Evolutionary conservation across 2,797 vertebrate species (phyloP).

Genomic region (Gephyroberyx darwinii): DNA sequence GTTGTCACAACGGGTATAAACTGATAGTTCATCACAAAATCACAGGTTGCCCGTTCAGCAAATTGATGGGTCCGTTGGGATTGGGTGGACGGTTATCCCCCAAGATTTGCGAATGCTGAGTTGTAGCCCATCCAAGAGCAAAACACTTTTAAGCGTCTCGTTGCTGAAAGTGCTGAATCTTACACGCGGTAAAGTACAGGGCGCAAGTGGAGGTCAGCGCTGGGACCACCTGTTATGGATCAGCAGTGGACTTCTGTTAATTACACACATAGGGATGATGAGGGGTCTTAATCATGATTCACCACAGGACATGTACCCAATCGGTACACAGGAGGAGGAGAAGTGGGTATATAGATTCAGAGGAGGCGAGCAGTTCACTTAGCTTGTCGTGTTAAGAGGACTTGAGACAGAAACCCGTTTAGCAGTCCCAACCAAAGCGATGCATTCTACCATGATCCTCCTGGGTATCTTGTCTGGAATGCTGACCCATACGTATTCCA

Average conservation of each 20-base stretch:
- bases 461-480: constrained; percentile 63
- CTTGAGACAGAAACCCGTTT: constrained; percentile 23
- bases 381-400: constrained; percentile 31
- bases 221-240: constrained; percentile 67
- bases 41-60: constrained; percentile 63
- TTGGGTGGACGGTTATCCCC: constrained; percentile 55
- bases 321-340: constrained; percentile 57
- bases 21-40: constrained; percentile 71
- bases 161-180: constrained; percentile 77
- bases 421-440: constrained; percentile 50
- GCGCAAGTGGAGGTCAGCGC: constrained; percentile 61
- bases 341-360: constrained; percentile 71
- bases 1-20: constrained; percentile 54
- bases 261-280: constrained; percentile 70
- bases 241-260: constrained; percentile 70
- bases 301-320: constrained; percentile 61
- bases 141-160: constrained; percentile 62
- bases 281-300: constrained; percentile 69
- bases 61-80: constrained; percentile 67
- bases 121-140: constrained; percentile 43
- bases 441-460: constrained; percentile 59
- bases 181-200: constrained; percentile 57
- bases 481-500: constrained; percentile 60
- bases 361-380: constrained; percentile 40
- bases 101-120: constrained; percentile 51